phyloP scores from a whole-genome alignment of 2,888 invertebrate genomes.

The Drosophila eohydei region DNA sequence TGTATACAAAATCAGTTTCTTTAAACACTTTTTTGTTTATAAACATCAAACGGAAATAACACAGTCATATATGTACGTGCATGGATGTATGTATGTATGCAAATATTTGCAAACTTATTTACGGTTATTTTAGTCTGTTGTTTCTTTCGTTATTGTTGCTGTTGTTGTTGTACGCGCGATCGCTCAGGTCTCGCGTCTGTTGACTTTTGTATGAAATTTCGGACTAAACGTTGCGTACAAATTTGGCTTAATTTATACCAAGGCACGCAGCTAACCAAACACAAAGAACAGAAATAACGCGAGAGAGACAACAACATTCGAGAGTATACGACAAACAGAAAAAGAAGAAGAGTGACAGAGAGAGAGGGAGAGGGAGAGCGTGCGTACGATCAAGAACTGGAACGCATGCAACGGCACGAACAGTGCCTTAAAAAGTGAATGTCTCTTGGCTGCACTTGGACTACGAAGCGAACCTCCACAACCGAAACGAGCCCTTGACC shows the following conservation, averaged over 20 bases:
- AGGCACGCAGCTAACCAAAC: conserved; percentile 55
- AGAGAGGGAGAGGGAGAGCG: conserved; percentile 9
- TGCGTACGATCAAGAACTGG: conserved; percentile 18
- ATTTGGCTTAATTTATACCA: conserved; percentile 81
- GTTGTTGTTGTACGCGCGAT: conserved; percentile 54
- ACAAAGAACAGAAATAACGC: conserved; percentile 22
- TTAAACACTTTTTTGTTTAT: conserved; percentile 33
- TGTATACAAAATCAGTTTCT: conserved; percentile 16
- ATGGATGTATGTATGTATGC: not conserved
- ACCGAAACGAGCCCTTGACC: conserved; percentile 53
- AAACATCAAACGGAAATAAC: conserved; percentile 41
- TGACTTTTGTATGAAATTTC: conserved; percentile 52
- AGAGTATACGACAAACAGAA: not conserved
- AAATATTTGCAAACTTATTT: conserved; percentile 45
- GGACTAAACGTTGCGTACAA: conserved; percentile 79
- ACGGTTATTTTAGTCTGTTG: conserved; percentile 32
- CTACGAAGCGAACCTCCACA: conserved; percentile 6
- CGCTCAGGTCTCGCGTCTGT: conserved; percentile 48
- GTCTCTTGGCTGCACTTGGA: conserved; percentile 25
- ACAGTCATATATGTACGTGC: not conserved
- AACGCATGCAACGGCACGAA: conserved; percentile 46
- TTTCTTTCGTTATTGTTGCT: conserved; percentile 1
- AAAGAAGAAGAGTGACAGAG: not conserved
- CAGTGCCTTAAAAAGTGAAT: conserved; percentile 60
- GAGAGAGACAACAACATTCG: conserved; percentile 12